Conservation (phyloP, 2,113 vertebrate species). For the Albula goreensis region DNA sequence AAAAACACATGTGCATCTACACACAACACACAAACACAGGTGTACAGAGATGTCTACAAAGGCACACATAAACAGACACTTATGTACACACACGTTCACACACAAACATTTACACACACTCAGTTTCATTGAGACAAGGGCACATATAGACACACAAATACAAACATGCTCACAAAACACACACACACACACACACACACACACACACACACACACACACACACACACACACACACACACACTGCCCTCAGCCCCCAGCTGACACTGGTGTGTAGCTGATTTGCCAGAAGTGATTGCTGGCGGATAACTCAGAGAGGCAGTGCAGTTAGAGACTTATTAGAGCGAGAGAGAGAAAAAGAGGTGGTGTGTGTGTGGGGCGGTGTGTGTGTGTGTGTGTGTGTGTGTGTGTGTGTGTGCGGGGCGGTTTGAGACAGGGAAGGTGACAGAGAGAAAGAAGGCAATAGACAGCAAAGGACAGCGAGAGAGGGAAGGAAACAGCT, state of each 20-base stretch:
- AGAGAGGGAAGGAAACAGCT: background rate
- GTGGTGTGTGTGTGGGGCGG: conserved; percentile 1
- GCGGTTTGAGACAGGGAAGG: background rate
- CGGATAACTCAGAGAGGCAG: conserved; percentile 22
- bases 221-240: conserved; percentile 22
- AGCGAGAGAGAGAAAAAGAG: background rate
- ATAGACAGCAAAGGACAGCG: too few species aligned
- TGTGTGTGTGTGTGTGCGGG: background rate
- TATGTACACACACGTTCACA: background rate
- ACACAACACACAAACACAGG: too few species aligned
- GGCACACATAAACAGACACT: too few species aligned
- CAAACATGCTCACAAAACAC: background rate
- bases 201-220: conserved; percentile 19
- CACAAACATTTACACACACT: background rate
- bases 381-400: background rate
- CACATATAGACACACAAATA: background rate
- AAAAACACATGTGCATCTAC: too few species aligned
- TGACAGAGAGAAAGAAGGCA: background rate
- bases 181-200: conserved; percentile 17
- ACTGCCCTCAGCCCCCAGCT: conserved; percentile 33
- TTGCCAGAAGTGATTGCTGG: conserved; percentile 34
- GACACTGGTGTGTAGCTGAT: conserved; percentile 15
- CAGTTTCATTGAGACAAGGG: background rate
- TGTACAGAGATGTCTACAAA: too few species aligned
- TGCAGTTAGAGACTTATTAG: conserved; percentile 20